Evolutionary conservation across 2,797 vertebrate genomes (phyloP), one percentile per base, ranked within the genome.

Genomic region (Tarsius wallacei): DNA sequence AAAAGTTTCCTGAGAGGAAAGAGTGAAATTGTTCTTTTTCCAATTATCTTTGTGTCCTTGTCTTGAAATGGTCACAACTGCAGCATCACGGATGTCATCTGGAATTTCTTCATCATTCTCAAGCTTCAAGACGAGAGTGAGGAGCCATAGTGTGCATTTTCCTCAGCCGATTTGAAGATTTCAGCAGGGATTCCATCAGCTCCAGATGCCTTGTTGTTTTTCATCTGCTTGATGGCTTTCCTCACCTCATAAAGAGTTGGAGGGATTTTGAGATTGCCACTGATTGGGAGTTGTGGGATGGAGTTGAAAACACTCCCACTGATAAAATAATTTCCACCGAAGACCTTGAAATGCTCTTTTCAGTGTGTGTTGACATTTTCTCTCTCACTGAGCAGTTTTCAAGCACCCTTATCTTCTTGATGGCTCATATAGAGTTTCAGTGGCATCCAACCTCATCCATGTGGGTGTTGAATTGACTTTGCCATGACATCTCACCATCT

Each of bases 181-280:
- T 97, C 97, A 97, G 97, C 95, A 93, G 97, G 96, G 98, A 98
- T 98, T 92, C 97, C 90, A 96, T 94, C 94, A 91, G 89, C 97
- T 97, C 98, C 98, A 98, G 97, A 98, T 98, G 97, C 97, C 92
- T 90, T 55, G 87, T 97, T 97, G 97, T 94, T 97, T 97, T 98
- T 98, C 98, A 98, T 98, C 97, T 98, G 97, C 96, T 98, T 97
- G 95, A 98, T 98, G 97, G 95, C 94, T 98, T 97, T 98, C 85
- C 96, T 97, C 96, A 97, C 96, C 97, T 98, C 97, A 89, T 98
- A 97, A 98, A 98, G 90, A 97, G 95, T 98, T 97, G 97, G 97
- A 95, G 97, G 93, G 96, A 96, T 98, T 97, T 94, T 87, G 97
- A 97, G 96, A 93, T 83, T 97, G 95, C 97, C 90, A 28, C 93